phyloP scores from a whole-genome alignment of 2,888 invertebrate genomes.

The Mesochorus sp. region DNA sequence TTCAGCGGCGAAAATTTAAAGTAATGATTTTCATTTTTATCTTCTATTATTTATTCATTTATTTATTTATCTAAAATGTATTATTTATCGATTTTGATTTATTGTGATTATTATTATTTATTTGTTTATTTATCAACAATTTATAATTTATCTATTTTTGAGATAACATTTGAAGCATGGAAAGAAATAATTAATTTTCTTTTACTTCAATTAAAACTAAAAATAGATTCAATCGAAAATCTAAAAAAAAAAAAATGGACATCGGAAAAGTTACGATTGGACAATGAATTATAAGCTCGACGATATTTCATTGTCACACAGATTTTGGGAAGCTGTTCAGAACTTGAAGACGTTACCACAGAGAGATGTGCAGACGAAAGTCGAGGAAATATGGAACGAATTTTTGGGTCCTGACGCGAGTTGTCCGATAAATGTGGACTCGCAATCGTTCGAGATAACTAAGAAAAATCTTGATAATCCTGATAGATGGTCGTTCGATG shows the following conservation, averaged over 20 bases:
- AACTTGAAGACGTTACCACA: conserved; percentile 95
- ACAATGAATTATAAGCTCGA: not conserved
- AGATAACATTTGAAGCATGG: no score
- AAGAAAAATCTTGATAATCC: conserved; percentile 91
- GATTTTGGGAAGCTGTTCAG: conserved; percentile 98
- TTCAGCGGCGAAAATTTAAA: conserved; percentile 99
- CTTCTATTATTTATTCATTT: not conserved
- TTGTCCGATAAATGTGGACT: conserved; percentile 98
- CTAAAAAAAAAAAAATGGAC: no score
- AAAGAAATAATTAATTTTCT: not conserved
- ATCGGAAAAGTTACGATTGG: no score
- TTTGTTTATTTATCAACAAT: not conserved
- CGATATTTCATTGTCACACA: conserved; percentile 77
- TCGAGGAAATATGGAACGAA: conserved; percentile 95
- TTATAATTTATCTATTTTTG: no score
- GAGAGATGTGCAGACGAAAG: conserved; percentile 91
- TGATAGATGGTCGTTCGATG: conserved; percentile 97
- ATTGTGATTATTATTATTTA: conserved; percentile 11
- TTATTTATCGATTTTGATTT: no score
- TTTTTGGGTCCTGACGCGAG: conserved; percentile 96
- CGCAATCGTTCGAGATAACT: conserved; percentile 92
- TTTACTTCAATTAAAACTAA: no score
- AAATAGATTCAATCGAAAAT: no score
- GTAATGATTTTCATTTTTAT: conserved; percentile 83
- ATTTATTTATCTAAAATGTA: not conserved